phyloP scores from a whole-genome alignment of 2,113 vertebrate genomes.

The Fulica atra region DNA sequence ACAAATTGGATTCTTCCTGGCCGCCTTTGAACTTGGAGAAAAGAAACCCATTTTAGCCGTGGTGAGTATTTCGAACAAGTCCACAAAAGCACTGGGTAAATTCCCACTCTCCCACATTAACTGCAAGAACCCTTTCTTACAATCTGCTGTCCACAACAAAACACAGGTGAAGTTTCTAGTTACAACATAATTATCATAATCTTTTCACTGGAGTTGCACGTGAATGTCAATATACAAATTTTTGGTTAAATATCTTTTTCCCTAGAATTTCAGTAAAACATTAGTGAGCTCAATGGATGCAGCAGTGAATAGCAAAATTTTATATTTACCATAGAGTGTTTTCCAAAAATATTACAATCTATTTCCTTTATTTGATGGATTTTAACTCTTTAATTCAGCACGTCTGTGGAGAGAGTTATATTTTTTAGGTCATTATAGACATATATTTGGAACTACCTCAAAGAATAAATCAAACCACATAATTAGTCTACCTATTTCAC shows the following conservation, averaged over 20 bases:
- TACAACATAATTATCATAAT: neutral
- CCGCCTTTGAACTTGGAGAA: neutral
- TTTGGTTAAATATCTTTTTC: neutral
- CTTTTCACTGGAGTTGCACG: neutral
- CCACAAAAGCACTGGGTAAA: neutral
- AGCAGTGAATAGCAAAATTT: neutral
- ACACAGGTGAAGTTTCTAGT: neutral
- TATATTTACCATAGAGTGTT: neutral
- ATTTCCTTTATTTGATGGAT: neutral
- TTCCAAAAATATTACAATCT: neutral
- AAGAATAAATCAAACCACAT: neutral
- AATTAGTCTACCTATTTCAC: neutral
- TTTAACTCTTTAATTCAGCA: neutral
- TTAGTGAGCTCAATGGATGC: neutral
- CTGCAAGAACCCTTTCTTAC: neutral
- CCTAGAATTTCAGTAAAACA: neutral
- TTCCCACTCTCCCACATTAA: neutral
- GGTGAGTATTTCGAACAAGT: neutral
- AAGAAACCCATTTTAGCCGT: neutral
- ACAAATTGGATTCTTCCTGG: neutral
- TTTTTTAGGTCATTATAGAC: neutral
- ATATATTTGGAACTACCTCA: neutral
- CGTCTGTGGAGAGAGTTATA: neutral
- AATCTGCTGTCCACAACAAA: neutral
- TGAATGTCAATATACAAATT: neutral